Evolutionary conservation across 1,140 invertebrate genomes (phyloP), one percentile per base, ranked within the genome.

Genomic region (Drosophila ambigua): DNA sequence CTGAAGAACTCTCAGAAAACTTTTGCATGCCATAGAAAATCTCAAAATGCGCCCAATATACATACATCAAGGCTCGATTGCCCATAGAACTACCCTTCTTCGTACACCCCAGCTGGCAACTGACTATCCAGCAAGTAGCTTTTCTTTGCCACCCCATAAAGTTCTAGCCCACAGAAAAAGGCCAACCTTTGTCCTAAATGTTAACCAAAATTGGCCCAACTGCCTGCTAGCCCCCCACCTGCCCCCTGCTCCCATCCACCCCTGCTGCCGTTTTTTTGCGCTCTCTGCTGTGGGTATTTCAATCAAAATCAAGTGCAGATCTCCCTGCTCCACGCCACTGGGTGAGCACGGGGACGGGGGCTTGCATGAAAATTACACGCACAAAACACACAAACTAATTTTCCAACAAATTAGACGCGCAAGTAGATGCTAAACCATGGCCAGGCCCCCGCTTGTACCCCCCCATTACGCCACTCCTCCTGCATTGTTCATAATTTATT

Each of bases 291-390:
- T 67, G 62, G 44, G 66, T 76, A 87, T 82, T 87, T 87, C 82
- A 87, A 87, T 87, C 82, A 87, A 87, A 87, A 88, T 87, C 82
- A 87, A 75, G 44, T 88, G 83, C 82, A 87, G 82, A 88, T 73
- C 45, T 66, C 54, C 50, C 81, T 57, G 63, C 55, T 7, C 26
- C 26, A 69, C 59, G 26, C 55, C 45, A 24, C 23, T 24, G 2
- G 43, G 15, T 39, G 31, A 0, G 7, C 35, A 20, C 1, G 2
- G 35, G 43, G 28, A 58, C 50, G 44, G 69, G 58, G 72, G 74
- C 79, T 82, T 82, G 69, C 78, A 77, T 87, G 82, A 62, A 81
- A 85, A 87, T 87, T 87, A 84, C 73, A 85, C 81, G 81, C 81
- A 85, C 81, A 80, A 71, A 84, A 84, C 73, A 84, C 77, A 84